phyloP scores from a whole-genome alignment of 2,888 invertebrate species.

The Lepidochrysops patricia region DNA sequence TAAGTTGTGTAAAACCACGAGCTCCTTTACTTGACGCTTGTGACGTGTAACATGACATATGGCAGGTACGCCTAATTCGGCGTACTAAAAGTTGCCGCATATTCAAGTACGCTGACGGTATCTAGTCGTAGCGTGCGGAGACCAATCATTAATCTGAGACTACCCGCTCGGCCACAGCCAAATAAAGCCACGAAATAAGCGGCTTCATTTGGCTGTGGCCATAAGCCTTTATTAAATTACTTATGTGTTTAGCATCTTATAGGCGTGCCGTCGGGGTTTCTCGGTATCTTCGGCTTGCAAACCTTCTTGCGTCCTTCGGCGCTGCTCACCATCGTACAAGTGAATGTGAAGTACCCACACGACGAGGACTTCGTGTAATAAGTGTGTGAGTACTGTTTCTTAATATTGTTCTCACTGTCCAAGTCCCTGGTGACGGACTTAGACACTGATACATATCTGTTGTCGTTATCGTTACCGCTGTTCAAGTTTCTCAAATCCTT shows the following conservation, averaged over 20 bases:
- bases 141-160: too few species aligned
- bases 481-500: constrained; percentile 54
- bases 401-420: constrained; percentile 75
- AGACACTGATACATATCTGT: constrained; percentile 84
- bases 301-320: constrained; percentile 85
- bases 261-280: constrained; percentile 83
- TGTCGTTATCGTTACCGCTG: constrained; percentile 57
- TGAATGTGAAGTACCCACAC: constrained; percentile 90
- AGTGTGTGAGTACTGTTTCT: constrained; percentile 83
- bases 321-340: constrained; percentile 86
- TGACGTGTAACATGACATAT: too few species aligned
- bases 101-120: too few species aligned
- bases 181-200: too few species aligned
- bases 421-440: constrained; percentile 86
- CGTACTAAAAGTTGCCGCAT: too few species aligned
- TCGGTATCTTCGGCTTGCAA: constrained; percentile 86
- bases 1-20: too few species aligned
- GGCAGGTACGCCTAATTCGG: too few species aligned
- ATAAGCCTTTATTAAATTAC: neutral
- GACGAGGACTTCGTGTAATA: constrained; percentile 91
- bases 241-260: constrained; percentile 64
- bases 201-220: too few species aligned
- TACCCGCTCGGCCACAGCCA: too few species aligned
- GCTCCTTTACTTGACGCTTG: too few species aligned
- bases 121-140: too few species aligned